Conservation (phyloP, 2,888 invertebrate genomes). For the Harpalus rufipes region DNA sequence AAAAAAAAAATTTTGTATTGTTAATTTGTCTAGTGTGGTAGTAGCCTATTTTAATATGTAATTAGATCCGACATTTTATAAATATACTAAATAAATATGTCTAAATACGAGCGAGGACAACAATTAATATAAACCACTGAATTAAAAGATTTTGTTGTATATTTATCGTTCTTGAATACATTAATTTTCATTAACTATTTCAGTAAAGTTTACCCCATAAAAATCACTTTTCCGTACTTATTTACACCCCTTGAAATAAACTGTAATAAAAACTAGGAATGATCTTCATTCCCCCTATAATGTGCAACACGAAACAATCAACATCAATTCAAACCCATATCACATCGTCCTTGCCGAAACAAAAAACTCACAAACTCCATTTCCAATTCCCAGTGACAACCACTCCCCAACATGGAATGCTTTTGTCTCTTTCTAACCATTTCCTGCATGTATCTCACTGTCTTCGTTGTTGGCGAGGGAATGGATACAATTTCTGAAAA, state of each 20-base stretch:
- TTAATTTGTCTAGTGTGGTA: too few relatives aligned
- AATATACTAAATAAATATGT: too few relatives aligned
- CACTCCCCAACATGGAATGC: constrained; percentile 1
- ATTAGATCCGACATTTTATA: too few relatives aligned
- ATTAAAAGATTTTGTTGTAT: too few relatives aligned
- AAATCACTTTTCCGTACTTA: constrained; percentile 4
- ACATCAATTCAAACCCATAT: constrained; percentile 55
- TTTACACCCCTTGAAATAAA: constrained; percentile 17
- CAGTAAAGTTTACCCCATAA: not conserved
- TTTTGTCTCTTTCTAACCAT: not conserved
- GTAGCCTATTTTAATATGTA: too few relatives aligned
- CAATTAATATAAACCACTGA: too few relatives aligned
- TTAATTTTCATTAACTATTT: too few relatives aligned
- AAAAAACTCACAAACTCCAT: constrained; percentile 39
- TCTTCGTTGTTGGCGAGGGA: not conserved
- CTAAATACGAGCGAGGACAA: too few relatives aligned
- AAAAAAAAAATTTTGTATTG: too few relatives aligned
- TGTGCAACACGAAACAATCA: constrained; percentile 39
- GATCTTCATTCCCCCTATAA: constrained; percentile 41
- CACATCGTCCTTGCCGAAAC: constrained; percentile 43
- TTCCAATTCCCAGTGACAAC: constrained; percentile 47
- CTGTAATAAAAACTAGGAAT: constrained; percentile 47
- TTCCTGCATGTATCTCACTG: not conserved
- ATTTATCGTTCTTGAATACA: too few relatives aligned
- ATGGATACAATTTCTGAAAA: constrained; percentile 6